These are phyloP conservation scores for Aphyosemion australe DNA, from an alignment of 2,113 vertebrate species.

Conservation along the genomic window DNA sequence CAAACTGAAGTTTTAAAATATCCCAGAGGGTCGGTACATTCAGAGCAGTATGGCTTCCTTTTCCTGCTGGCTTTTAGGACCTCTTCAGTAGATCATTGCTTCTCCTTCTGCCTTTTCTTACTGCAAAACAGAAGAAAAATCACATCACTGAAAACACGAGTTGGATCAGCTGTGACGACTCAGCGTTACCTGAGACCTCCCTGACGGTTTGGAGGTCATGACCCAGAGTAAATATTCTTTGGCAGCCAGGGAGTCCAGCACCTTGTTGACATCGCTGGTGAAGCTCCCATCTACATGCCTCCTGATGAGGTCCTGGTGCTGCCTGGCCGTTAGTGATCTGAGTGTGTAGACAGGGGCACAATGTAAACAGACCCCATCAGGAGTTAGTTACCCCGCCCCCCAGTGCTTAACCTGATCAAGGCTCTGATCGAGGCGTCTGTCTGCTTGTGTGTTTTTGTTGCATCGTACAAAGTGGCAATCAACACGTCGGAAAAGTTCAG, in stretches of 20 bases:
- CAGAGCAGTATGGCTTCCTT: conserved; percentile 81
- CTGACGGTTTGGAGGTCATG: conserved; percentile 88
- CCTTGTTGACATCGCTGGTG: conserved; percentile 93
- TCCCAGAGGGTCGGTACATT: conserved; percentile 7
- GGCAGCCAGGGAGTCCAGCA: conserved; percentile 92
- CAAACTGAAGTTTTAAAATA: conserved; percentile 38
- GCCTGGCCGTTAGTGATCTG: conserved; percentile 81
- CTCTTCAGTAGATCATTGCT: conserved; percentile 72
- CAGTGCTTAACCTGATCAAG: background rate
- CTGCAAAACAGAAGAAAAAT: conserved; percentile 67
- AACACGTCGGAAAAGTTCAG: conserved; percentile 70
- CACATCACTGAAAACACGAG: background rate
- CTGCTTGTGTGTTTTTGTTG: background rate
- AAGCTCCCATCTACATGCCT: conserved; percentile 96
- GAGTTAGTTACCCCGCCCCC: conserved; percentile 16
- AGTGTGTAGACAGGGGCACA: conserved; percentile 64
- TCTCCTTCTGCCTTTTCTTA: conserved; percentile 74
- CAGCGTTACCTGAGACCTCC: conserved; percentile 63
- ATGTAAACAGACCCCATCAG: conserved; percentile 30
- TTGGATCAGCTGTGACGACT: background rate
- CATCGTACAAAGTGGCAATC: conserved; percentile 37
- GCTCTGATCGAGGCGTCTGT: background rate
- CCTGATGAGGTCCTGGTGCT: conserved; percentile 76
- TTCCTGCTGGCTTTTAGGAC: conserved; percentile 73
- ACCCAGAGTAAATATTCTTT: conserved; percentile 96